Conservation (phyloP, 2,113 vertebrate genomes). For the Pteropus alecto region DNA sequence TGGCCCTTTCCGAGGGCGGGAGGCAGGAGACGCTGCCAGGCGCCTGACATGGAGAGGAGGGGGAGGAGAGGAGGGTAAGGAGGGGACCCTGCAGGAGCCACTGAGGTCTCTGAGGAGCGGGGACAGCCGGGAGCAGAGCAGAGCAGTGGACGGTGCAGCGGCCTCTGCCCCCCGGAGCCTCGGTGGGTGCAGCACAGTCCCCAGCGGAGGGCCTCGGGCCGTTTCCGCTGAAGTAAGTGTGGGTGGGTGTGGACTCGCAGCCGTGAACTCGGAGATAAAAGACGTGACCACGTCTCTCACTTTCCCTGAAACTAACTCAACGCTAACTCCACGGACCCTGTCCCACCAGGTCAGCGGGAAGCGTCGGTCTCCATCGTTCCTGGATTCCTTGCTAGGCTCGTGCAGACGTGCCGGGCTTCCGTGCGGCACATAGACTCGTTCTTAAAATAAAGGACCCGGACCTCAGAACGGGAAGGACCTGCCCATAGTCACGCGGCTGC, state of each 20-base stretch:
- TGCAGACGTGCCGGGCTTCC: not conserved
- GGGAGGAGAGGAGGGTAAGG: not conserved
- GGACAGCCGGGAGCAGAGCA: not conserved
- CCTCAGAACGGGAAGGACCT: not conserved
- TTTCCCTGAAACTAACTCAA: not conserved
- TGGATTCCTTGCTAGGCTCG: not conserved
- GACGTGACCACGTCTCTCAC: not conserved
- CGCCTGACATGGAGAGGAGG: rapidly evolving
- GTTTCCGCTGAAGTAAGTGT: too few species aligned
- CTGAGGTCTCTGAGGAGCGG: not conserved
- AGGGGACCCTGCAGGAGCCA: not conserved
- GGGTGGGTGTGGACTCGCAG: too few species aligned
- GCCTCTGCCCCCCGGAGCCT: not conserved
- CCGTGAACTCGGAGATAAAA: not conserved
- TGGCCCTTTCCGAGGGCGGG: not conserved
- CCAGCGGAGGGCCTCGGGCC: not conserved
- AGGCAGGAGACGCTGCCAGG: not conserved
- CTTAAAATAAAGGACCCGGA: too few species aligned
- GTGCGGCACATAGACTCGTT: not conserved
- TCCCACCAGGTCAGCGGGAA: not conserved
- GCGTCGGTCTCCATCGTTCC: not conserved
- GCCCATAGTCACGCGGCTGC: not conserved
- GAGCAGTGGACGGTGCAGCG: not conserved
- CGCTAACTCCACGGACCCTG: too few species aligned
- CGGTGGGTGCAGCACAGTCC: not conserved